These are phyloP conservation scores for Gastracanthus pulcherrimus DNA, from an alignment of 2,888 invertebrate species.

Conservation along the genomic window DNA sequence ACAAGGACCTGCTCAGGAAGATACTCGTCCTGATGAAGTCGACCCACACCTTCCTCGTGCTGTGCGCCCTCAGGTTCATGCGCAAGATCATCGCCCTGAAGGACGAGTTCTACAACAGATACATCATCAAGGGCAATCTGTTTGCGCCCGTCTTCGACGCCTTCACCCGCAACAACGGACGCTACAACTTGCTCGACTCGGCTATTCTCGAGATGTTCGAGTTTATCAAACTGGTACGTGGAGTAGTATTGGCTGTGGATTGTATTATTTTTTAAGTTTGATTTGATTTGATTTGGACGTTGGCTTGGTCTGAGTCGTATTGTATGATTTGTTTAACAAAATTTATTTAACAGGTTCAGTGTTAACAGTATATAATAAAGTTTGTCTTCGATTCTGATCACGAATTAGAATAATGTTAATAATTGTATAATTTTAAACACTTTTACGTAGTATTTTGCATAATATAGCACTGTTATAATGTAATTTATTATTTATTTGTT, in stretches of 20 bases:
- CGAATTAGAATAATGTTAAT: no score
- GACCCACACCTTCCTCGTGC: constrained; percentile 97
- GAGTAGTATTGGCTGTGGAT: background rate
- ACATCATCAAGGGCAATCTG: constrained; percentile 95
- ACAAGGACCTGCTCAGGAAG: constrained; percentile 96
- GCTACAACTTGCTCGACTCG: constrained; percentile 99
- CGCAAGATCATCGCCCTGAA: constrained; percentile 97
- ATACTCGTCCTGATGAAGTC: constrained; percentile 98
- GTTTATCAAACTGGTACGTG: constrained; percentile 90
- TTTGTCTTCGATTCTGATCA: no score
- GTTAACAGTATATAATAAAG: no score
- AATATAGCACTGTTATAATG: no score
- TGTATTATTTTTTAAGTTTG: constrained; percentile 50
- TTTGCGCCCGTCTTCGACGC: constrained; percentile 98
- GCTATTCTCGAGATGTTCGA: constrained; percentile 99
- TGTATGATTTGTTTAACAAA: no score
- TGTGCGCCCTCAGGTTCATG: constrained; percentile 97
- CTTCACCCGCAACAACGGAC: constrained; percentile 96
- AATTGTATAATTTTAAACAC: background rate
- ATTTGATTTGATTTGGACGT: no score
- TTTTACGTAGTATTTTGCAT: no score
- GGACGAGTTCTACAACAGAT: constrained; percentile 98
- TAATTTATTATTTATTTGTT: no score
- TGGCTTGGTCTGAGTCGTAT: no score
- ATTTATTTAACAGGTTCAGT: no score